Base-by-base conservation (phyloP, 2,797 vertebrate species). In the Spheniscus humboldti region DNA sequence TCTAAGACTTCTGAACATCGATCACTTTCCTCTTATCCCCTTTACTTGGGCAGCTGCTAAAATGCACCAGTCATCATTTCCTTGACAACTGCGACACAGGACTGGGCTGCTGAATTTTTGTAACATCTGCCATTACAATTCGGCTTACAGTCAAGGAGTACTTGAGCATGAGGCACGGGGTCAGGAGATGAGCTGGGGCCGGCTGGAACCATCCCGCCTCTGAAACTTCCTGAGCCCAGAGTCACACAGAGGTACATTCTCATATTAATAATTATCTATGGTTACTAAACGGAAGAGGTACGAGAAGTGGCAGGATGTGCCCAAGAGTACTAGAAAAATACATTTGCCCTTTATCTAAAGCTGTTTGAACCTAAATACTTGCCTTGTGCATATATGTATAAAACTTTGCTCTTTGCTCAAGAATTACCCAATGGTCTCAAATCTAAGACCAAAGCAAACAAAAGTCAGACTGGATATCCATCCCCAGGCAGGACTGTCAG, bases 81-180 rank as follows among this genome's bases (percentile, higher is more conserved):
- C 43, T 68, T 2, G 2, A 39, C 11, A 12, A 8, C 24, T n/a
- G 48, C 19, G 18, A 11, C 24, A 7, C 11, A 23, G 8, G 43
- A 13, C 23, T 9, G n/a, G 24, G 43, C 43, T 28, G 53, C 53
- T 39, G 30, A 22, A 14, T 20, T 39, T 27, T 18, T 18, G 53
- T 60, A 27, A n/a, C 47, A 28, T 52, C 27, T 33, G 37, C 55
- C n/a, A 2, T 37, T 27, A 7, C 13, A 37, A 37, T 13, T 28
- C 7, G 4, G 12, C 16, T 53, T 31, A 11, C 31, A 24, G 9
- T 30, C 55, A 31, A 13, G 45, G 45, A 27, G 31, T 20, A 13
- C 35, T n/a, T 1, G 3, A 30, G 45, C 45, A 1, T 3, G 25
- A 43, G 37, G 31, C 37, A 30, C 1, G 2, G 57, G 27, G 28